phyloP scores from a whole-genome alignment of 2,113 vertebrate species.

The Gila orcuttii region DNA sequence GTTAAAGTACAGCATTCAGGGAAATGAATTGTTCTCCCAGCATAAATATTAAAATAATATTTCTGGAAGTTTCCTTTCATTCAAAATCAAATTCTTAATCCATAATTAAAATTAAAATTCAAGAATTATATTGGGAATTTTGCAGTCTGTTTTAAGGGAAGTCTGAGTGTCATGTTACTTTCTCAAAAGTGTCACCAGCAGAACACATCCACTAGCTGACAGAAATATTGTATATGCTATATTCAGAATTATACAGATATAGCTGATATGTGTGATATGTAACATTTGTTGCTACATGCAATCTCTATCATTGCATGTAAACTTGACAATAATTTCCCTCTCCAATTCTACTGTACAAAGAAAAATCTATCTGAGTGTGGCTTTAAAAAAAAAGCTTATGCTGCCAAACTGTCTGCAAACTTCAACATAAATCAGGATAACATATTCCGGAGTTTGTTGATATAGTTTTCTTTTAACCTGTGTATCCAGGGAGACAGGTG shows the following conservation, averaged over 20 bases:
- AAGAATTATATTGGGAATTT: background rate
- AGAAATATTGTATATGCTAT: slow-evolving; percentile 2
- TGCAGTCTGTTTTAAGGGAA: background rate
- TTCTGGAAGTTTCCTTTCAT: background rate
- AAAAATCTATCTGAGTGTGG: background rate
- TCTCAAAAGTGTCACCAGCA: background rate
- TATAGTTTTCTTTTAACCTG: slow-evolving; percentile 70
- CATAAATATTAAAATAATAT: background rate
- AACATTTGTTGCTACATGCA: background rate
- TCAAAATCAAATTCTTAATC: background rate
- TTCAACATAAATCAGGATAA: slow-evolving; percentile 27
- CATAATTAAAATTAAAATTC: background rate
- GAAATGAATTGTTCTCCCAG: background rate
- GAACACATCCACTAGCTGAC: background rate
- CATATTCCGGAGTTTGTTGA: slow-evolving; percentile 32
- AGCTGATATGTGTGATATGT: background rate
- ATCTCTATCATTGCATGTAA: background rate
- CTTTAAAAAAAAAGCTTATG: slow-evolving; percentile 22
- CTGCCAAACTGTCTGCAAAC: slow-evolving; percentile 10
- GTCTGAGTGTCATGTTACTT: background rate
- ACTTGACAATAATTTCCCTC: background rate
- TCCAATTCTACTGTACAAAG: background rate
- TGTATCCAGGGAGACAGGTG: slow-evolving; percentile 71
- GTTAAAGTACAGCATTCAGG: background rate
- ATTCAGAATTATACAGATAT: background rate